A percentile compares a stretch with the other conserved stretches of the same genome.
phyloP scores from a whole-genome alignment of 2,797 vertebrate species.

The Anguilla anguilla region DNA sequence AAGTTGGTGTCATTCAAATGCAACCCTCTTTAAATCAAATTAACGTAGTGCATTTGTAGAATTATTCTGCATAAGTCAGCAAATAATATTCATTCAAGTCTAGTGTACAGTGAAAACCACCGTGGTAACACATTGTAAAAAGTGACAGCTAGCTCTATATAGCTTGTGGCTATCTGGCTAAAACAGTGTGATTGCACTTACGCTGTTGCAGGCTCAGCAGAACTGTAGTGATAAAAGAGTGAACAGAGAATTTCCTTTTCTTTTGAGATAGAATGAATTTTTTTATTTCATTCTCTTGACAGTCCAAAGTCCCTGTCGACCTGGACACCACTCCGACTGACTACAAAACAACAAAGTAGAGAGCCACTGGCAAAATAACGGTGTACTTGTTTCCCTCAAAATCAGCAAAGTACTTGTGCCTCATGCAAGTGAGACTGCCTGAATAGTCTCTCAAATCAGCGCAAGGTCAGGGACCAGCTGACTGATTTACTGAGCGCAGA shows the following conservation, averaged over 20 bases:
- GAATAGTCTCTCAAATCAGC: neutral
- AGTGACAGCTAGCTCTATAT: neutral
- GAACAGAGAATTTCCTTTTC: neutral
- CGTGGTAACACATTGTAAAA: neutral
- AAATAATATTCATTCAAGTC: neutral
- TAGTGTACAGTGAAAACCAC: neutral
- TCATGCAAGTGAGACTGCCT: neutral
- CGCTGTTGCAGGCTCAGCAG: neutral
- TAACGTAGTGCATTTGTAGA: neutral
- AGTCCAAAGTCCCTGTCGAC: neutral
- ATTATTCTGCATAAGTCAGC: neutral
- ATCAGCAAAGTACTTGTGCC: neutral
- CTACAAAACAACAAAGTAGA: neutral
- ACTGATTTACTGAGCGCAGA: neutral
- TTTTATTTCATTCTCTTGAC: slow-evolving; percentile 2
- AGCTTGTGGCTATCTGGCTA: neutral
- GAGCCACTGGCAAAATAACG: neutral
- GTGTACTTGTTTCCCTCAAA: neutral
- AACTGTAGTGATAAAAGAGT: neutral
- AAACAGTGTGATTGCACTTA: neutral
- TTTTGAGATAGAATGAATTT: neutral
- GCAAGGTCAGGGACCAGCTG: neutral
- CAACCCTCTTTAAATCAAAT: no score
- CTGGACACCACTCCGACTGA: neutral
- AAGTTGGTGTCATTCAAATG: no score